Evolutionary conservation across 2,888 invertebrate species (phyloP).

Genomic region (Plebejus melissa): DNA sequence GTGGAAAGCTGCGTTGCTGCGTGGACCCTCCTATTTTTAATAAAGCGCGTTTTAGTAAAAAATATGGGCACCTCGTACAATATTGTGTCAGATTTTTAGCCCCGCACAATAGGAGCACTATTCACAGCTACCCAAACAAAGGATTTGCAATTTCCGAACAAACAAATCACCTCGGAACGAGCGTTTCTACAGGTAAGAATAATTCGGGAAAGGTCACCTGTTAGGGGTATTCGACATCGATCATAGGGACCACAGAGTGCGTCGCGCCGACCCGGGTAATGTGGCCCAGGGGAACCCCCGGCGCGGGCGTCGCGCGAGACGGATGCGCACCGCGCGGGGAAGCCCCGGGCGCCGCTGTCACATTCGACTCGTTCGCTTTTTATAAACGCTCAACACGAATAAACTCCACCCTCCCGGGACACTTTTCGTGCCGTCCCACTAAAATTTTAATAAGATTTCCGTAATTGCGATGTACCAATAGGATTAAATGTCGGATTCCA

Average conservation of each 20-base stretch:
- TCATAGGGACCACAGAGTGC: conserved; percentile 76
- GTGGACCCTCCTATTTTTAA: background rate
- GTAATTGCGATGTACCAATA: conserved; percentile 38
- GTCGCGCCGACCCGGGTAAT: conserved; percentile 69
- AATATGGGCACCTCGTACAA: conserved; percentile 28
- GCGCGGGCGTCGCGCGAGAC: conserved; percentile 58
- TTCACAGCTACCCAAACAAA: conserved; percentile 50
- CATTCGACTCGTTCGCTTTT: conserved; percentile 57
- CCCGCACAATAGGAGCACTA: conserved; percentile 47
- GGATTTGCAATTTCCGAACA: conserved; percentile 61
- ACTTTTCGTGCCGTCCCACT: conserved; percentile 50
- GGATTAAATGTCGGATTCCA: conserved; percentile 54
- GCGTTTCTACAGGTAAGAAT: conserved; percentile 74
- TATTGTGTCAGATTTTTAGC: conserved; percentile 44
- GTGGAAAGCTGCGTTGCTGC: background rate
- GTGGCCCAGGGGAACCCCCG: conserved; percentile 65
- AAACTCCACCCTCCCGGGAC: conserved; percentile 47
- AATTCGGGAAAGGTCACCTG: conserved; percentile 78
- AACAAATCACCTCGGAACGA: conserved; percentile 76
- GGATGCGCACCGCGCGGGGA: conserved; percentile 54
- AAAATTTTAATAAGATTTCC: conserved; percentile 66
- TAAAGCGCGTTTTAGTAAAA: conserved; percentile 7
- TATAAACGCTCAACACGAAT: conserved; percentile 53
- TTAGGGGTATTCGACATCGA: conserved; percentile 76
- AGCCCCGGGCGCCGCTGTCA: conserved; percentile 61